Evolutionary conservation across 1,140 invertebrate species (phyloP).

Genomic region (Drosophila sucinea): DNA sequence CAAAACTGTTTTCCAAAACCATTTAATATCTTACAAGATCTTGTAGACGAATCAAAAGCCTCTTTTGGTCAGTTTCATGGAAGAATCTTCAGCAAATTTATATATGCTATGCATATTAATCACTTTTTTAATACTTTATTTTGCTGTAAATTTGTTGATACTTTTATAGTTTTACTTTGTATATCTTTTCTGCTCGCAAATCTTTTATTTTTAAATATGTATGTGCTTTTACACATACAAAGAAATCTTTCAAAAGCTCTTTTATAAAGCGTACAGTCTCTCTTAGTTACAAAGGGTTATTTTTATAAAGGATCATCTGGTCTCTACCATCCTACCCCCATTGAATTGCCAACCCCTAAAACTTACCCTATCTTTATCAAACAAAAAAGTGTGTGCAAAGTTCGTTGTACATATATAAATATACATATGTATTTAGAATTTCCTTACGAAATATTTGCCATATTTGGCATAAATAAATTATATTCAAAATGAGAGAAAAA

Average conservation of each 20-base stretch:
- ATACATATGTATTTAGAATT: slow-evolving; percentile 24
- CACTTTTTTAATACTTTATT: too few species aligned
- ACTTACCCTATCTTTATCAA: not conserved
- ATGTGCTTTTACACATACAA: not conserved
- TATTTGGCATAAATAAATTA: slow-evolving; percentile 73
- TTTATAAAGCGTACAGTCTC: not conserved
- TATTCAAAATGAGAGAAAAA: slow-evolving; percentile 31
- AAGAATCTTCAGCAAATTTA: too few species aligned
- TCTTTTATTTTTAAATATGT: not conserved
- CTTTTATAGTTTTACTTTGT: not conserved
- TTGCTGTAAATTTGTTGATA: too few species aligned
- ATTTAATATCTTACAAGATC: too few species aligned
- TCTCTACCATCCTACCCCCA: not conserved
- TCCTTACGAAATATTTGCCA: slow-evolving; percentile 52
- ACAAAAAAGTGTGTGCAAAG: slow-evolving; percentile 35
- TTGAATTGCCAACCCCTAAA: slow-evolving; percentile 13
- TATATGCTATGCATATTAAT: too few species aligned
- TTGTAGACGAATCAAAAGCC: too few species aligned
- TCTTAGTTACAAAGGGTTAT: not conserved
- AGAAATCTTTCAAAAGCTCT: not conserved
- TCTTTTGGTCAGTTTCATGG: too few species aligned
- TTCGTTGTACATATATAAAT: slow-evolving; percentile 31
- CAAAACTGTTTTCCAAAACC: too few species aligned
- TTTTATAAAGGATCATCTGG: not conserved
- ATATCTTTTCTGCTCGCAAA: not conserved